Percentiles rank a stretch among this genome's conserved stretches.
Evolutionary conservation across 1,140 invertebrate species (phyloP).

Genomic region (Aphaenogaster ashmeadi): DNA sequence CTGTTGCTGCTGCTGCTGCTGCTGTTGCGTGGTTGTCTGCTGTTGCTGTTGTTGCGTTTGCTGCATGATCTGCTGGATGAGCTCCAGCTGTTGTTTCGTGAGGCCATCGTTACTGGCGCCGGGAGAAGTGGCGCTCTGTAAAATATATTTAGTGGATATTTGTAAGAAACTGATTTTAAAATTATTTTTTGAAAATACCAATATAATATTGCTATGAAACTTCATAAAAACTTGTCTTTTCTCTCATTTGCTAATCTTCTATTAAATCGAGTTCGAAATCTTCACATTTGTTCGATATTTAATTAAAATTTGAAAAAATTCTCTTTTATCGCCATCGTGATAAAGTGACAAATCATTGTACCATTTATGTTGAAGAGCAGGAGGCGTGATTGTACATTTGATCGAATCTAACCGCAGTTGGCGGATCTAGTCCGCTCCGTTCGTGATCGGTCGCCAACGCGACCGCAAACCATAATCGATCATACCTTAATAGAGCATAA

Average conservation of each 20-base stretch:
- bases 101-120: constrained; percentile 89
- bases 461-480: constrained; percentile 55
- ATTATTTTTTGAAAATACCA: background rate
- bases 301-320: constrained; percentile 1
- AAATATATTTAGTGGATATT: constrained; percentile 36
- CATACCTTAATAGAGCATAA: constrained; percentile 61
- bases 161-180: background rate
- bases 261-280: background rate
- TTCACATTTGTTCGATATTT: background rate
- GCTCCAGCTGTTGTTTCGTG: constrained; percentile 91
- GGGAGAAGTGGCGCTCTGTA: constrained; percentile 84
- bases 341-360: background rate
- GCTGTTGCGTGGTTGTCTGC: constrained; percentile 72
- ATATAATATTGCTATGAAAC: background rate
- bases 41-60: constrained; percentile 89
- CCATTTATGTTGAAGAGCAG: background rate
- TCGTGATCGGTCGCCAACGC: constrained; percentile 44
- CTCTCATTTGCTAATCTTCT: background rate
- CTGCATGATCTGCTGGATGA: constrained; percentile 93
- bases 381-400: constrained; percentile 34
- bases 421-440: constrained; percentile 16
- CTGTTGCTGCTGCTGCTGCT: constrained; percentile 77
- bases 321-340: background rate
- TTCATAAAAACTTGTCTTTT: background rate
- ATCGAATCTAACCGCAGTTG: constrained; percentile 42